Evolutionary conservation across 2,797 vertebrate genomes (phyloP).

Genomic region (Anomalospiza imberbis): DNA sequence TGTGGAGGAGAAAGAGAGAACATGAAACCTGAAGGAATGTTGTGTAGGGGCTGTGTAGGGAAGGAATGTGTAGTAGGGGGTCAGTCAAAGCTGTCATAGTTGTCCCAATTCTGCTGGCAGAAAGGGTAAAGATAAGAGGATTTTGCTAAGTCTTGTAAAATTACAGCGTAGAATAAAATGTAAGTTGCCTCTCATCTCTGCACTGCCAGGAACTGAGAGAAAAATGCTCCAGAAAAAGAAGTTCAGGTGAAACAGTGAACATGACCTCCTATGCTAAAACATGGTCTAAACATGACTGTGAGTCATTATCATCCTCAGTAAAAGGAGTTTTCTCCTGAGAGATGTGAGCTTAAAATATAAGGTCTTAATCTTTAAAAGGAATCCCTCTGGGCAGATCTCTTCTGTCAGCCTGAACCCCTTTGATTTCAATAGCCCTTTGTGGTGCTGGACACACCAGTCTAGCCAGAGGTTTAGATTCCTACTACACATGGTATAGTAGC

Average conservation of each 20-base stretch:
- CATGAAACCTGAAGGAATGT: not conserved
- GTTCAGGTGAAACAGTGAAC: not conserved
- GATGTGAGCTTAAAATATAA: not conserved
- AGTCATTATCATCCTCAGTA: not conserved
- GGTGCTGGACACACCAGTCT: not conserved
- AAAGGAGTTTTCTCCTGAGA: not conserved
- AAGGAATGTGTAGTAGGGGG: not conserved
- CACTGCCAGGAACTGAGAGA: not conserved
- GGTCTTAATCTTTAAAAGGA: not conserved
- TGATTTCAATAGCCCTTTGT: not conserved
- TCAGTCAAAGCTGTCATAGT: not conserved
- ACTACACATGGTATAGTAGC: not conserved
- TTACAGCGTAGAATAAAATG: not conserved
- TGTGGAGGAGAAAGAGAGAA: not conserved
- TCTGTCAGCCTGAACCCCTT: not conserved
- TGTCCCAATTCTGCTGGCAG: not conserved
- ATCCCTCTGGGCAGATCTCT: not conserved
- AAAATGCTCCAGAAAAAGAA: not conserved
- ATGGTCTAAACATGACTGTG: not conserved
- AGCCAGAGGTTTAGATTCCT: not conserved
- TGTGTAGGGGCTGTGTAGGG: not conserved
- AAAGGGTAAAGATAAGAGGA: not conserved
- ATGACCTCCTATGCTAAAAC: not conserved
- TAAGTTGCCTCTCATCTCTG: not conserved
- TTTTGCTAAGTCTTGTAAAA: not conserved